Conservation (phyloP, 1,140 invertebrate species). For the Andrena cerasifolii region DNA sequence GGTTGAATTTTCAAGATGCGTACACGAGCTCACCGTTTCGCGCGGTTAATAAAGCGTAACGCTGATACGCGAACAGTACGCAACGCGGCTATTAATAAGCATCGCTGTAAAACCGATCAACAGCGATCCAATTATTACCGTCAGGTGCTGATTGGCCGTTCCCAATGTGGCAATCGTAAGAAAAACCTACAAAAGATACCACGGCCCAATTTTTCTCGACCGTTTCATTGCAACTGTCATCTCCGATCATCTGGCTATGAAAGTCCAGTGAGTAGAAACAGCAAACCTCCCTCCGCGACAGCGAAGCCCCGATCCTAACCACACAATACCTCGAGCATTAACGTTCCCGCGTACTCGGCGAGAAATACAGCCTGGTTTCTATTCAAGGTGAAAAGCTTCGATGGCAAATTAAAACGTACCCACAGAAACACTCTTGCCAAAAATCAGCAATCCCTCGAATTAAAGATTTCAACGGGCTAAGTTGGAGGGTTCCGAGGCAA, state of each 20-base stretch:
- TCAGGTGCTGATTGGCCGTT: slow-evolving; percentile 70
- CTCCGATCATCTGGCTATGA: slow-evolving; percentile 32
- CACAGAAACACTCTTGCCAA: slow-evolving; percentile 12
- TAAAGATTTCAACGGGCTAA: not conserved
- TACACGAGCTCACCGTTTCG: not conserved
- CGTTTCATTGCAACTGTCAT: slow-evolving; percentile 44
- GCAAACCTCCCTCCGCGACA: not conserved
- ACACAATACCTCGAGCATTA: not conserved
- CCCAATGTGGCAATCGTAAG: slow-evolving; percentile 62
- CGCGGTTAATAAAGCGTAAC: slow-evolving; percentile 13
- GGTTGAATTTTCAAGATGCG: too few species aligned
- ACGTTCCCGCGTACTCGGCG: not conserved
- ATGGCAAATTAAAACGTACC: slow-evolving; percentile 33
- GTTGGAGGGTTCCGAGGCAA: not conserved
- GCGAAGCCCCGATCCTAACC: not conserved
- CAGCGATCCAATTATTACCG: slow-evolving; percentile 73
- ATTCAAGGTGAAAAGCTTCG: slow-evolving; percentile 45
- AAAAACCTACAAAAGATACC: slow-evolving; percentile 67
- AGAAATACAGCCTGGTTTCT: slow-evolving; percentile 8
- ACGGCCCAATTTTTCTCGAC: slow-evolving; percentile 62
- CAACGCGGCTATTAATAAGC: slow-evolving; percentile 60
- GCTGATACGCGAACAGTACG: not conserved
- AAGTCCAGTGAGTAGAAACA: slow-evolving; percentile 23
- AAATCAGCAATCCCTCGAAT: not conserved
- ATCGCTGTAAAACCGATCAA: slow-evolving; percentile 42